Evolutionary conservation across 2,113 vertebrate genomes (phyloP).

Genomic region (Erythrolamprus reginae): DNA sequence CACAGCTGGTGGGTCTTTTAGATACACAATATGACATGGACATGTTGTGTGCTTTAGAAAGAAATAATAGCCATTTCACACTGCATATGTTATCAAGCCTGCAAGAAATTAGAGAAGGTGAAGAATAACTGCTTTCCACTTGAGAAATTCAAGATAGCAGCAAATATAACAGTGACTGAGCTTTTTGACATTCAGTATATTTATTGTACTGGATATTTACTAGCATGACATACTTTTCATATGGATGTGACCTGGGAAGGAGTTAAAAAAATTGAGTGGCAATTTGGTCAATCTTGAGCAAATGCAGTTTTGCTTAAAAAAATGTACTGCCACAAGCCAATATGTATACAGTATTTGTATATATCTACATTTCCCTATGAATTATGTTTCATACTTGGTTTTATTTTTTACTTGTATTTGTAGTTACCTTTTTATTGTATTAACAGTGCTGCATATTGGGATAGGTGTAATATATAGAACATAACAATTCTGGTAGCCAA

Average conservation of each 20-base stretch:
- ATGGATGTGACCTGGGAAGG: conserved; percentile 19
- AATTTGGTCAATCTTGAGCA: background rate
- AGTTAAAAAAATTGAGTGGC: conserved; percentile 30
- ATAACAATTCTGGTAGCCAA: conserved; percentile 54
- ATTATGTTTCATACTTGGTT: conserved; percentile 6
- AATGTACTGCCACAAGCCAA: background rate
- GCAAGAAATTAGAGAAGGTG: conserved; percentile 6
- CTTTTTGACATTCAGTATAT: background rate
- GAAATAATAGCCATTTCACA: conserved; percentile 23
- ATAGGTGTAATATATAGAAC: conserved; percentile 53
- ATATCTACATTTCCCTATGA: background rate
- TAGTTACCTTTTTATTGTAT: background rate
- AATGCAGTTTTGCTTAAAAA: background rate
- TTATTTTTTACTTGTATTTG: conserved; percentile 19
- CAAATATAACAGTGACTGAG: background rate
- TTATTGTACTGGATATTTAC: background rate
- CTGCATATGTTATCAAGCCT: conserved; percentile 7
- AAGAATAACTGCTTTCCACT: conserved; percentile 25
- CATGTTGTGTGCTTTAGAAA: conserved; percentile 32
- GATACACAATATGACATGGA: conserved; percentile 29
- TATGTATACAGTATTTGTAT: background rate
- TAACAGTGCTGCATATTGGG: background rate
- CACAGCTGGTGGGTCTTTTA: conserved; percentile 26
- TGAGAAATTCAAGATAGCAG: conserved; percentile 28
- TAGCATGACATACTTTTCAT: conserved; percentile 38